phyloP scores from a whole-genome alignment of 2,888 invertebrate genomes.

The Tortricodes alternella region DNA sequence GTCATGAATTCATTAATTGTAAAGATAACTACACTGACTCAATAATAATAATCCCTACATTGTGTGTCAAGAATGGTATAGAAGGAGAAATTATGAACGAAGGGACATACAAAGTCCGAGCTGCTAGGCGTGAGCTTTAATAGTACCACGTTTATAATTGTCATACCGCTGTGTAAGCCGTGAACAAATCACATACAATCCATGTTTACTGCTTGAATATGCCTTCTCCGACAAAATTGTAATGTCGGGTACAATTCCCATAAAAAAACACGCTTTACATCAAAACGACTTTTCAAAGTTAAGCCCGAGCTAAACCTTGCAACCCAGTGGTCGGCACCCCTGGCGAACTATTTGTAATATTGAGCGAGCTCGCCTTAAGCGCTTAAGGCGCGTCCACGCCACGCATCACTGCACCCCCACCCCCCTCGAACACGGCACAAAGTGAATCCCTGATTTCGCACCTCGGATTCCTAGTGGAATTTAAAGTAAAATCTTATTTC shows the following conservation, averaged over 20 bases:
- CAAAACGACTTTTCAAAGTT: not conserved
- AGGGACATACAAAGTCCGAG: no score
- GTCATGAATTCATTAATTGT: no score
- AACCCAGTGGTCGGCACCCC: not conserved
- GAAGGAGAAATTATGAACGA: no score
- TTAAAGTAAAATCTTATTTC: conserved; percentile 56
- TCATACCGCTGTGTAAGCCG: no score
- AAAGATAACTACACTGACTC: no score
- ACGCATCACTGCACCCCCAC: conserved; percentile 4
- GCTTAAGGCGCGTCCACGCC: conserved; percentile 19
- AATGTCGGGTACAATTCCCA: not conserved
- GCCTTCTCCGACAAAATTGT: not conserved
- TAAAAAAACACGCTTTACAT: not conserved
- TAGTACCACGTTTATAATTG: no score
- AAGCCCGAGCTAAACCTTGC: conserved; percentile 6
- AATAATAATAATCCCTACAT: no score
- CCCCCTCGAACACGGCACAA: conserved; percentile 36
- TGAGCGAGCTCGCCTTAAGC: conserved; percentile 18
- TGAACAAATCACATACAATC: no score
- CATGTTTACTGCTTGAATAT: not conserved
- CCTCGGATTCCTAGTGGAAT: conserved; percentile 51
- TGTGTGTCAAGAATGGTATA: no score
- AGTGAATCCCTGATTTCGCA: conserved; percentile 61
- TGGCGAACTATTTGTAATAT: conserved; percentile 23
- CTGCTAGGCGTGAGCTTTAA: no score